A percentile compares a stretch with the other conserved stretches of the same genome.
Evolutionary conservation across 2,797 vertebrate genomes (phyloP).

Genomic region (Aeoliscus strigatus): DNA sequence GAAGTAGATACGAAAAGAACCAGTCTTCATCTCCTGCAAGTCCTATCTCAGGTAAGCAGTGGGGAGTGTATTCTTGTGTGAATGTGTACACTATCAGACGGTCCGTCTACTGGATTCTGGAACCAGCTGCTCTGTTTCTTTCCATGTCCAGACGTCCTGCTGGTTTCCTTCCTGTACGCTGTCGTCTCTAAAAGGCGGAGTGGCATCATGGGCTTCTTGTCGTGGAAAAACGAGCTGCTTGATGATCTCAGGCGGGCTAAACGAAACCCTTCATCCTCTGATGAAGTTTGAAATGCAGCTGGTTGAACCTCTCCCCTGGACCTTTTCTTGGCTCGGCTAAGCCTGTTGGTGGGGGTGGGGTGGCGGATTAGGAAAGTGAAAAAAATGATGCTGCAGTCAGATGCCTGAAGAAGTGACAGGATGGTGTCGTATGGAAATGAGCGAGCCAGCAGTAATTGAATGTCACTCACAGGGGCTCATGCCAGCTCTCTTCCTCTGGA

Average conservation of each 20-base stretch:
- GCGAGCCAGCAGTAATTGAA: constrained; percentile 38
- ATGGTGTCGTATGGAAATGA: constrained; percentile 50
- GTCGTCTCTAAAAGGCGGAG: constrained; percentile 63
- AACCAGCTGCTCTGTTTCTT: constrained; percentile 24
- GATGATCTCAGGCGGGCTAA: constrained; percentile 38
- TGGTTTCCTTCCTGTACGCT: constrained; percentile 17
- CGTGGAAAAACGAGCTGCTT: constrained; percentile 34
- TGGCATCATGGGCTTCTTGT: constrained; percentile 5
- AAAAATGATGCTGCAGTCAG: constrained; percentile 18
- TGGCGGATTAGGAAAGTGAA: constrained; percentile 30
- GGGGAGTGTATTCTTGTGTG: too few species aligned
- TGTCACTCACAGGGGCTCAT: constrained; percentile 33
- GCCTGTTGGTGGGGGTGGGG: constrained; percentile 22
- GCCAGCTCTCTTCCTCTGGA: neutral
- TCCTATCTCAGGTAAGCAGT: too few species aligned
- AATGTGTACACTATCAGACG: too few species aligned
- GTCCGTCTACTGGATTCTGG: too few species aligned
- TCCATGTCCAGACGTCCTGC: too few species aligned
- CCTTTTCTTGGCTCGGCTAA: constrained; percentile 32
- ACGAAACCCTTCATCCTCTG: constrained; percentile 29
- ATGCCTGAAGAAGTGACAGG: constrained; percentile 41
- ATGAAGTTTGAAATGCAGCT: constrained; percentile 39
- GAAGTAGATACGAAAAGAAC: too few species aligned
- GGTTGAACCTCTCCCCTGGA: constrained; percentile 39
- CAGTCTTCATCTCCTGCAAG: too few species aligned